A percentile compares a stretch with the other conserved stretches of the same genome.
phyloP scores from a whole-genome alignment of 1,140 invertebrate species.

The Wasmannia auropunctata region DNA sequence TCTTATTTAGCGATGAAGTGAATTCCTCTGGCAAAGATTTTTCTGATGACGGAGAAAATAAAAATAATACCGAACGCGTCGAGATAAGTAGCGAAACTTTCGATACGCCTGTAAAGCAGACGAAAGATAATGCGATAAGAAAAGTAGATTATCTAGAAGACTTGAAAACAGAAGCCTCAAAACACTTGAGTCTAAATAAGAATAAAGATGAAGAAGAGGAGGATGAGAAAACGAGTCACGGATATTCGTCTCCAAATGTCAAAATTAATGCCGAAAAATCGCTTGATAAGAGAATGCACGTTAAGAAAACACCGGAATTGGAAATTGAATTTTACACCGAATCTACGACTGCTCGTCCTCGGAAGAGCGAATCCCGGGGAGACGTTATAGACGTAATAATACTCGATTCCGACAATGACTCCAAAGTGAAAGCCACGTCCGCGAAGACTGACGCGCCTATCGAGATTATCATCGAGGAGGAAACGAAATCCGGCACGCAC shows the following conservation, averaged over 20 bases:
- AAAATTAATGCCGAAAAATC: background rate
- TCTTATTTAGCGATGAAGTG: slow-evolving; percentile 42
- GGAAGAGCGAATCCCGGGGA: background rate
- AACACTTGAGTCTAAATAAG: slow-evolving; percentile 33
- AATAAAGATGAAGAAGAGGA: background rate
- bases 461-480: slow-evolving; percentile 14
- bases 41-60: background rate
- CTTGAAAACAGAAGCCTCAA: slow-evolving; percentile 51
- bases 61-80: background rate
- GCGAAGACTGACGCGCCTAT: background rate
- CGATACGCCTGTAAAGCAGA: background rate
- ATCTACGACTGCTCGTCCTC: background rate
- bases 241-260: background rate
- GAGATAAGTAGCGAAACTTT: background rate
- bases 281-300: background rate
- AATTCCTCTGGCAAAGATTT: slow-evolving; percentile 36
- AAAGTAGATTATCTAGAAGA: slow-evolving; percentile 41
- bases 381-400: slow-evolving; percentile 48
- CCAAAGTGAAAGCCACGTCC: background rate
- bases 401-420: slow-evolving; percentile 25
- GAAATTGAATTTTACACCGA: background rate
- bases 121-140: background rate
- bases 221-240: background rate
- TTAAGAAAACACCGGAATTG: background rate
- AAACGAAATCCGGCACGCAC: background rate